Evolutionary conservation across 2,888 invertebrate species (phyloP), one percentile per base, ranked within the genome.

Genomic region (Acanthosoma haemorrhoidale): DNA sequence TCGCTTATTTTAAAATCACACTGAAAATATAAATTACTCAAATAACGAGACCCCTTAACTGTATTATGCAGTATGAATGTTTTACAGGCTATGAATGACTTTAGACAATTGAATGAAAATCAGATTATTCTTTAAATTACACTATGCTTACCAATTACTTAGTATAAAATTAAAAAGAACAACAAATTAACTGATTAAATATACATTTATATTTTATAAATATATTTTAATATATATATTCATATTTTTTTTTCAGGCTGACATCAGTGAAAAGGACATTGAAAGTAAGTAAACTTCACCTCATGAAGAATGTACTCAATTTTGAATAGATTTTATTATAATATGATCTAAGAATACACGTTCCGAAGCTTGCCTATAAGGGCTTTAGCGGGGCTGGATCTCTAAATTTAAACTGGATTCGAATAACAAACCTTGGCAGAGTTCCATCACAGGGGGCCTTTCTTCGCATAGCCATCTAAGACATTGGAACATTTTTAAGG

Each of bases 261-360:
- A 92, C 85, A 87, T 92, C 82, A 88, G 88, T 84, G 88, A 89
- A 83, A 89, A 88, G 85, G 92, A 92, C 82, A 82, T 92, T 82
- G 92, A 92, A 86, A 91, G 92, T 92, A 85, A 92, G 92, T 91
- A 25, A 3, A n/a, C 8, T 84, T 76, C 60, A n/a, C n/a, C n/a
- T n/a, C n/a, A n/a, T 51, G 21, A 11, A 2, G 3, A 43, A 43
- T 43, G 11, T 13, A 13, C 13, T 51, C 1, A 1, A 1, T 21
- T 25, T 6, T 51, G 2, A 25, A 41, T 64, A 29, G 0, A 39
- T 41, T 21, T 21, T 25, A 18, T n/a, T 13, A 31, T 32, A 4
- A 29, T 43, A n/a, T 11, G 4, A 64, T 64, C 64, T 31, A 64
- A 64, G 29, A 41, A 64, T 39, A 39, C 29, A 9, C 13, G 15